A percentile compares a stretch with the other conserved stretches of the same genome.
phyloP scores from a whole-genome alignment of 2,888 invertebrate genomes.

The Brachyptera putata region DNA sequence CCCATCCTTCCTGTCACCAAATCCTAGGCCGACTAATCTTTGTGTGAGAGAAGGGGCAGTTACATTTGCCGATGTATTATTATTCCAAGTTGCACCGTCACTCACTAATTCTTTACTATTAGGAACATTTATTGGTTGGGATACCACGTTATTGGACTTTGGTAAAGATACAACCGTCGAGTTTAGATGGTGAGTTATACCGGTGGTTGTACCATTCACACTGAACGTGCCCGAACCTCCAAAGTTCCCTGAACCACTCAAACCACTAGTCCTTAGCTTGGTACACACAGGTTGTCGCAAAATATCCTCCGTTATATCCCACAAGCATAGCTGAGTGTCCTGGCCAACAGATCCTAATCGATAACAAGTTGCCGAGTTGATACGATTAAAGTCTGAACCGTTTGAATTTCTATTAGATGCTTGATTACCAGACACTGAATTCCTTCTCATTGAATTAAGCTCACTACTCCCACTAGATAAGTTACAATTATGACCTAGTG shows the following conservation, averaged over 20 bases:
- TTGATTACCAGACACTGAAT: constrained; percentile 37
- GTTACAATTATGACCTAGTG: constrained; percentile 37
- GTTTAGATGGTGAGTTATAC: constrained; percentile 22
- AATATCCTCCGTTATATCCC: constrained; percentile 97
- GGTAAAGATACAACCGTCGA: constrained; percentile 18
- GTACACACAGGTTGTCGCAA: constrained; percentile 65
- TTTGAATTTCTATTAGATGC: constrained; percentile 46
- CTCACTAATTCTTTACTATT: constrained; percentile 26
- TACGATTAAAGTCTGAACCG: constrained; percentile 44
- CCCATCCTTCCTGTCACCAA: constrained; percentile 58
- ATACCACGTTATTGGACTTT: constrained; percentile 28
- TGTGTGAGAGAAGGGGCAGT: constrained; percentile 57
- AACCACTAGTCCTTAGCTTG: constrained; percentile 41
- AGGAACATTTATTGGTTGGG: constrained; percentile 26
- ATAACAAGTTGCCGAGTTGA: constrained; percentile 62
- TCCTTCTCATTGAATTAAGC: constrained; percentile 34
- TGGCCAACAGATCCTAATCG: constrained; percentile 93
- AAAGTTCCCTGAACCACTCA: constrained; percentile 39
- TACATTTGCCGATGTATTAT: constrained; percentile 19
- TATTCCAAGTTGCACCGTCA: constrained; percentile 24
- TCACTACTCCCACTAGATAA: constrained; percentile 31
- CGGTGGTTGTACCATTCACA: constrained; percentile 30
- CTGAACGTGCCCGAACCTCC: constrained; percentile 38
- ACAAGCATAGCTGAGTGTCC: constrained; percentile 95
- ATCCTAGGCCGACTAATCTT: constrained; percentile 63